Evolutionary conservation across 2,888 invertebrate species (phyloP), one percentile per base, ranked within the genome.

Genomic region (Latrodectus elegans): DNA sequence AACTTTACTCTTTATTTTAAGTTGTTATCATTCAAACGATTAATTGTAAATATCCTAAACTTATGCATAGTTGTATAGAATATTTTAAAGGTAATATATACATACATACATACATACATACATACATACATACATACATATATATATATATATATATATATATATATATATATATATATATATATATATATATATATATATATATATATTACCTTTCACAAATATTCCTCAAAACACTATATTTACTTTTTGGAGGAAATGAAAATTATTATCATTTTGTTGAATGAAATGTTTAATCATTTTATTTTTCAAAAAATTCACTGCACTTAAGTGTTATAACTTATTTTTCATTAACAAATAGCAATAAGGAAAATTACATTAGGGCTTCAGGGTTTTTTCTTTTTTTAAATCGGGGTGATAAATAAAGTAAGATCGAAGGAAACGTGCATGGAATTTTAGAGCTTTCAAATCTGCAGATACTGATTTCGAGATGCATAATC

Each of bases 401-500:
- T n/a, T 4, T 38, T 38, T 38, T 4, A 38, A 38, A 38, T 38
- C 38, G 38, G 72, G 38, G 15, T 70, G 12, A 38, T n/a, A 49
- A 38, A 70, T 70, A 38, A 38, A 70, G 26, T 14, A 11, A 14
- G 75, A 60, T 53, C 10, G 75, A 71, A 68, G 70, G 73, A 85
- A 86, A 52, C 76, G 85, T 76, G 80, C 80, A 12, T 17, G 0
- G 85, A 86, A 86, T 81, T 70, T 38, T 6, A 55, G 67, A 65
- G 64, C 79, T 85, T 70, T 73, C 68, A 79, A 85, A 85, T 85
- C 80, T 74, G 64, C 52, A 74, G 68, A 74, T 73, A 68, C 74
- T 79, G 79, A 86, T 86, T 86, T 86, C 81, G 80, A 71, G 76
- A 80, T 73, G 72, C 80, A 71, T 71, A 22, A 60, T 22, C 71